Conservation (phyloP, 2,797 vertebrate genomes). For the Enteromius viviparus region DNA sequence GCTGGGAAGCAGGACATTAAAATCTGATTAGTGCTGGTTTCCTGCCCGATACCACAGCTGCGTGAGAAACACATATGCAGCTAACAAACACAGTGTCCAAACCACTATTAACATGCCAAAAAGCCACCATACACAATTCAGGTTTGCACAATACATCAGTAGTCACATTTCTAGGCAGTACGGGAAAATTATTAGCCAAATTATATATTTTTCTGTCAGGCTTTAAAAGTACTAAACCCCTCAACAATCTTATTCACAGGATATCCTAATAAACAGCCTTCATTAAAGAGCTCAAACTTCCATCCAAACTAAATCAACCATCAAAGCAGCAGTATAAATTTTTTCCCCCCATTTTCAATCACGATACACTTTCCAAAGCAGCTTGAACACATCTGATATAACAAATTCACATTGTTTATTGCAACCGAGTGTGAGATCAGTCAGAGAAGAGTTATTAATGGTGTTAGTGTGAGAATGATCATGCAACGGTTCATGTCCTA, state of each 20-base stretch:
- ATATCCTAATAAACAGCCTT: not conserved
- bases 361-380: not conserved
- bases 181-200: not conserved
- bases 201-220: not conserved
- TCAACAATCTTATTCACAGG: not conserved
- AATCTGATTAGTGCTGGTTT: slow-evolving; percentile 28
- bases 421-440: not conserved
- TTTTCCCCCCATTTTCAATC: not conserved
- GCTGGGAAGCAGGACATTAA: slow-evolving; percentile 26
- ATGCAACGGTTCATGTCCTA: not conserved
- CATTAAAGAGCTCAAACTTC: not conserved
- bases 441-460: not conserved
- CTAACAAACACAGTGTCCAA: not conserved
- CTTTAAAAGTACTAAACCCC: not conserved
- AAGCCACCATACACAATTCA: not conserved
- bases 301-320: not conserved
- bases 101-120: not conserved
- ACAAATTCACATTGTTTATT: not conserved
- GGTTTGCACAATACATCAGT: not conserved
- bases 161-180: not conserved
- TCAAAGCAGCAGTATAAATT: not conserved
- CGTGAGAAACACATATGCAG: not conserved
- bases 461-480: not conserved
- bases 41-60: slow-evolving; percentile 21
- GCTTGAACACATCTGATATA: not conserved